Percentiles rank a stretch among this genome's conserved stretches.
phyloP scores from a whole-genome alignment of 35 echinoderm and acorn worm genomes.

The Patiria miniata region DNA sequence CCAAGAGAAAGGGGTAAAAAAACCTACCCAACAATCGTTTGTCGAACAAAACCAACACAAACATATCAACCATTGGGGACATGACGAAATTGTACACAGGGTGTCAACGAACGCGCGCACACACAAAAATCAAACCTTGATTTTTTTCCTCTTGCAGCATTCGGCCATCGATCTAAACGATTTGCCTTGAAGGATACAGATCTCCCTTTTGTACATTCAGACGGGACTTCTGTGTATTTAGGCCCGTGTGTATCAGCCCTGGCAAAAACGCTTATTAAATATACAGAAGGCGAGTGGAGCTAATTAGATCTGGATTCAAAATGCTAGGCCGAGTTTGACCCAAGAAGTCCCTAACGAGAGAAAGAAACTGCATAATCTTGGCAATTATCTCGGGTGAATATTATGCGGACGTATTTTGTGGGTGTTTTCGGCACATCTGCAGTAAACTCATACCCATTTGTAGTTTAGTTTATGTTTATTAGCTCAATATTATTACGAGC shows the following conservation, averaged over 20 bases:
- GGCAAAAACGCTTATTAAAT: not conserved
- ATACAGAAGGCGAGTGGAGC: not conserved
- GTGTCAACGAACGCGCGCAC: slow-evolving; percentile 15
- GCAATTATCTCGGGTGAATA: too few species aligned
- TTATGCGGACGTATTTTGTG: too few species aligned
- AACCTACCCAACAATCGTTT: not conserved
- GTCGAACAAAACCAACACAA: not conserved
- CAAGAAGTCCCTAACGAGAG: too few species aligned
- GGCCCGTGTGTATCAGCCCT: not conserved
- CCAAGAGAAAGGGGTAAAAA: too few species aligned
- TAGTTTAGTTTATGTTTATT: too few species aligned
- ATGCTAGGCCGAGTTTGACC: not conserved
- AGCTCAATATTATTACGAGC: too few species aligned
- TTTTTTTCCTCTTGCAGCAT: not conserved
- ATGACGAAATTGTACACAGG: not conserved
- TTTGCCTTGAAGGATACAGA: slow-evolving; percentile 18
- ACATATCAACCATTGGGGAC: slow-evolving; percentile 1
- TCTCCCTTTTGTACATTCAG: not conserved
- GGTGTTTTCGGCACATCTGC: too few species aligned
- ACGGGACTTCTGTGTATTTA: not conserved
- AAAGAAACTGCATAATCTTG: too few species aligned
- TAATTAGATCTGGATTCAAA: not conserved
- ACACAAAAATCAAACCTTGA: not conserved
- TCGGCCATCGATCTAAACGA: slow-evolving; percentile 22
- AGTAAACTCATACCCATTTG: too few species aligned